Conservation (phyloP, 2,113 vertebrate species). For the Semicossyphus pulcher region DNA sequence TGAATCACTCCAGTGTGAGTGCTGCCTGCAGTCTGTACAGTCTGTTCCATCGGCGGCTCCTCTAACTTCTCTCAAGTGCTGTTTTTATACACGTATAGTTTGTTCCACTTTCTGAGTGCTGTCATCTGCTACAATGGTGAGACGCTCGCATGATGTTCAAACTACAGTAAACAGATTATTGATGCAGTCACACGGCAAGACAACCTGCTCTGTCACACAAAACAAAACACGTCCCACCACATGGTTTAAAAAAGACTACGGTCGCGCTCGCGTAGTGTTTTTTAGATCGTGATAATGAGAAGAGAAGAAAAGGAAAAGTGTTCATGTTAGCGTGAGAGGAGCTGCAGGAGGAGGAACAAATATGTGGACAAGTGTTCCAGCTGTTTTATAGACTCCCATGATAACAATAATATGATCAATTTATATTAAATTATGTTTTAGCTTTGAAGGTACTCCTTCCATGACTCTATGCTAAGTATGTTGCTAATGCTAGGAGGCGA, state of each 20-base stretch:
- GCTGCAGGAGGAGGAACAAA: too few relatives aligned
- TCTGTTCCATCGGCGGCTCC: slow-evolving; percentile 2
- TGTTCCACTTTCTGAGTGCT: neutral
- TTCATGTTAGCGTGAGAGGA: too few relatives aligned
- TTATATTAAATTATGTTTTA: too few relatives aligned
- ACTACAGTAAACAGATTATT: neutral
- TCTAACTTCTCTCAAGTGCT: neutral
- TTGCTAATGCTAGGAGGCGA: too few relatives aligned
- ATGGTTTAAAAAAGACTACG: too few relatives aligned
- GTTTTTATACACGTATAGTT: neutral
- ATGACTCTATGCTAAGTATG: too few relatives aligned
- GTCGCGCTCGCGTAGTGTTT: neutral
- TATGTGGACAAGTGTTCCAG: too few relatives aligned
- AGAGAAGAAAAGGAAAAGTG: neutral
- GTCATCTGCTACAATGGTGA: neutral
- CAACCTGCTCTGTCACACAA: neutral
- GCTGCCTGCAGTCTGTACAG: slow-evolving; percentile 12
- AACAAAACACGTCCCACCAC: too few relatives aligned
- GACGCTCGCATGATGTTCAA: neutral
- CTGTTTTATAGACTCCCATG: too few relatives aligned
- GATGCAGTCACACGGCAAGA: neutral
- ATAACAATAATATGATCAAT: too few relatives aligned
- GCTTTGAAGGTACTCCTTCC: too few relatives aligned
- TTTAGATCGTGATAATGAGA: neutral
- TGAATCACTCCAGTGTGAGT: slow-evolving; percentile 6